phyloP scores from a whole-genome alignment of 2,888 invertebrate genomes.

The Rhopalosiphum nymphaeae region DNA sequence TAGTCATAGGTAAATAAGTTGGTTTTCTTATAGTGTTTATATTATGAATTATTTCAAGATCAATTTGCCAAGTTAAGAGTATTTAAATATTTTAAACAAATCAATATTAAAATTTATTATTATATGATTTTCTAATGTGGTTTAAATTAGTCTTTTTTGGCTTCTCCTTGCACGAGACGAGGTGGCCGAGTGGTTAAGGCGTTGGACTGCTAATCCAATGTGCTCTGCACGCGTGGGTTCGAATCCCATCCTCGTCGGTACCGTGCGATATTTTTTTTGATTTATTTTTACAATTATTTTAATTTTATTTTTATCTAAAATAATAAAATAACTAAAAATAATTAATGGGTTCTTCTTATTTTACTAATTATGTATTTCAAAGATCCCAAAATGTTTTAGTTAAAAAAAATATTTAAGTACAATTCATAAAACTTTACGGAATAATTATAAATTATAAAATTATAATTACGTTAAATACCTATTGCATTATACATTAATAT shows the following conservation, averaged over 20 bases:
- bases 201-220: conserved; percentile 90
- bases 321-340: not conserved
- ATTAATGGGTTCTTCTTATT: not conserved
- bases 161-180: conserved; percentile 72
- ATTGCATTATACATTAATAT: not conserved
- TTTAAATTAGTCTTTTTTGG: conserved; percentile 41
- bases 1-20: too few relatives aligned
- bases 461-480: not conserved
- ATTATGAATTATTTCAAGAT: too few relatives aligned
- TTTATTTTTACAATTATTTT: conserved; percentile 66
- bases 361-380: not conserved
- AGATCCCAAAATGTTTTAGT: not conserved
- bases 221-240: conserved; percentile 88
- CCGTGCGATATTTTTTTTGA: conserved; percentile 68
- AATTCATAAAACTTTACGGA: not conserved
- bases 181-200: conserved; percentile 90
- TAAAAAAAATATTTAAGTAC: not conserved
- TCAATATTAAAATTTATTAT: too few relatives aligned
- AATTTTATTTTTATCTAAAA: too few relatives aligned
- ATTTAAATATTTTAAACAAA: too few relatives aligned
- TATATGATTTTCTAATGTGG: not conserved
- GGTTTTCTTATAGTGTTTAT: too few relatives aligned
- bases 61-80: too few relatives aligned
- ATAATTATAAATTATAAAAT: not conserved
- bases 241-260: conserved; percentile 84